A percentile compares a stretch with the other conserved stretches of the same genome.
These are phyloP conservation scores for Liasis olivaceus DNA, from an alignment of 2,797 vertebrate species.

Conservation along the genomic window DNA sequence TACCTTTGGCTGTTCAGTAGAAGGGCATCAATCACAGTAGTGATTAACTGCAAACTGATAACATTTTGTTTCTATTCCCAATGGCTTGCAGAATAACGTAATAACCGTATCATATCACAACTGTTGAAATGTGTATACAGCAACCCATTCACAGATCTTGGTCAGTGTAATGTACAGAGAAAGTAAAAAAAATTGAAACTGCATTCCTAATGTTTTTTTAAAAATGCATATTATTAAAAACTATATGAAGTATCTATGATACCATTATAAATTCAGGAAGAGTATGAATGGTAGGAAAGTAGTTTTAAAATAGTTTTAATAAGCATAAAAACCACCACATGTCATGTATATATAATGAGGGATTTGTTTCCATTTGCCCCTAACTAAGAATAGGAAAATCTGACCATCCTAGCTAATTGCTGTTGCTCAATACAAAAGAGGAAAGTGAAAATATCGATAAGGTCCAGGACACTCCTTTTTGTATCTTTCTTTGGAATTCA, in stretches of 20 bases:
- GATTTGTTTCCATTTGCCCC: neutral
- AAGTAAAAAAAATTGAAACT: constrained; percentile 24
- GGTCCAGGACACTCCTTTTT: no score
- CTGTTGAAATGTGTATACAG: neutral
- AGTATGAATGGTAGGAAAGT: constrained; percentile 34
- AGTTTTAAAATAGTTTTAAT: constrained; percentile 27
- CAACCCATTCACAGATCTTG: constrained; percentile 5
- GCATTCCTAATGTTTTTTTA: constrained; percentile 2
- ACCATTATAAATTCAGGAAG: constrained; percentile 24
- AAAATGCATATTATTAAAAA: constrained; percentile 20
- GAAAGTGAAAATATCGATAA: neutral
- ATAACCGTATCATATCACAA: constrained; percentile 11
- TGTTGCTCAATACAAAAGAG: neutral
- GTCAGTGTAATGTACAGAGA: neutral
- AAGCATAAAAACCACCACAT: neutral
- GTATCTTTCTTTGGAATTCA: neutral
- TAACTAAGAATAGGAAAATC: neutral
- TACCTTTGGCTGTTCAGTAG: neutral
- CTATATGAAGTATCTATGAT: neutral
- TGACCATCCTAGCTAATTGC: neutral
- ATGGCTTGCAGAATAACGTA: constrained; percentile 11
- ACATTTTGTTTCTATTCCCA: neutral
- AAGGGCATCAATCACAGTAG: neutral
- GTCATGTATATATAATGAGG: neutral
- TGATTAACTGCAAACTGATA: neutral